Evolutionary conservation across 64 coral and sea anemone genomes (phyloP).

Genomic region (Porites lutea): DNA sequence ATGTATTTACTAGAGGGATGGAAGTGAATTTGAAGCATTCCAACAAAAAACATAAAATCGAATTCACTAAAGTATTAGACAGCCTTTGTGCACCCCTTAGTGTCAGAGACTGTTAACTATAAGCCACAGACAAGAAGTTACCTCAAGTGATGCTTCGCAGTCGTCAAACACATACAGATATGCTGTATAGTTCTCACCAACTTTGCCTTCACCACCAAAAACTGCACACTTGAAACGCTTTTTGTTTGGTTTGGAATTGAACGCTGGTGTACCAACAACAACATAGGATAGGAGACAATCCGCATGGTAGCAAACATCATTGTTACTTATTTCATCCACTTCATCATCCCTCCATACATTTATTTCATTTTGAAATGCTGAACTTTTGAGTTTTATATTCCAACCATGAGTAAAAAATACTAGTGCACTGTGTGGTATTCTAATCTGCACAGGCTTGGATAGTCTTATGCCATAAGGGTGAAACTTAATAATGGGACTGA

Average conservation of each 20-base stretch:
- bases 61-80: too few species aligned
- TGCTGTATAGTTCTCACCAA: conserved; percentile 7
- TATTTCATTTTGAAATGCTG: not conserved
- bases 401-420: conserved; percentile 6
- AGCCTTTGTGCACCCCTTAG: too few species aligned
- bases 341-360: not conserved
- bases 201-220: conserved; percentile 42
- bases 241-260: conserved; percentile 38
- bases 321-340: not conserved
- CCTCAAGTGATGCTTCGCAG: conserved; percentile 62
- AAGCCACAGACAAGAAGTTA: not conserved
- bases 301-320: conserved; percentile 14
- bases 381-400: conserved; percentile 22
- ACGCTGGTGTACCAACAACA: conserved; percentile 26
- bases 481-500: conserved; percentile 60
- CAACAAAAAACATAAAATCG: too few species aligned
- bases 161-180: conserved; percentile 65
- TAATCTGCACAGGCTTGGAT: not conserved
- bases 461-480: not conserved
- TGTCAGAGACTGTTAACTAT: too few species aligned
- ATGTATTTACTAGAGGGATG: too few species aligned
- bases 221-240: conserved; percentile 61
- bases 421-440: conserved; percentile 60
- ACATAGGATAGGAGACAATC: conserved; percentile 32
- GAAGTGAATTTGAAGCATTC: too few species aligned